Evolutionary conservation across 2,888 invertebrate genomes (phyloP).

Genomic region (Capitulum mitella): DNA sequence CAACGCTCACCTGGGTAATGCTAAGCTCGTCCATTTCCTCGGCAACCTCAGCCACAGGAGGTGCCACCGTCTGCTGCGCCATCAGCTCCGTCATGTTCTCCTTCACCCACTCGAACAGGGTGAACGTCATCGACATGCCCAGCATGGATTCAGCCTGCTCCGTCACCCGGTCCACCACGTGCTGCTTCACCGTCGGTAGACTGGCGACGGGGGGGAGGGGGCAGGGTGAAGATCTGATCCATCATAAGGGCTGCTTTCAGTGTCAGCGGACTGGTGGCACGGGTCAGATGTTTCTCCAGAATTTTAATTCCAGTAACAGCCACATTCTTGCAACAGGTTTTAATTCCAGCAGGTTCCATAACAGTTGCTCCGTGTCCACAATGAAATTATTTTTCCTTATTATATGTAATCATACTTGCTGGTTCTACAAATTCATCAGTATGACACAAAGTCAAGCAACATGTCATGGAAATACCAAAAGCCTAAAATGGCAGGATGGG

Average conservation of each 20-base stretch:
- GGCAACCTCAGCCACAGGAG: conserved; percentile 44
- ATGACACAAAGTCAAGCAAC: no score
- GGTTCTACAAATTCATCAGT: no score
- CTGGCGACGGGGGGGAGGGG: conserved; percentile 46
- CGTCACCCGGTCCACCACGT: conserved; percentile 55
- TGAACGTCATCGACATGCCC: conserved; percentile 90
- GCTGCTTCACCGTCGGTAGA: conserved; percentile 60
- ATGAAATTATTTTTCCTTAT: no score
- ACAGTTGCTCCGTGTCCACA: no score
- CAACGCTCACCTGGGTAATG: conserved; percentile 50
- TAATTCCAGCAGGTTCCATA: no score
- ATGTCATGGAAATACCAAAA: background rate
- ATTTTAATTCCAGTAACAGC: no score
- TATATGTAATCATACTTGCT: no score
- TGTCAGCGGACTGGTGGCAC: background rate
- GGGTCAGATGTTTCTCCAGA: background rate
- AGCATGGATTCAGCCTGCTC: conserved; percentile 72
- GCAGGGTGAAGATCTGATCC: background rate
- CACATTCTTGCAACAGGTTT: no score
- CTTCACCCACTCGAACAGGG: conserved; percentile 82
- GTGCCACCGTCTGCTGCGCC: conserved; percentile 58
- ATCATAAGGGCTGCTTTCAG: background rate
- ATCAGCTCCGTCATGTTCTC: conserved; percentile 68
- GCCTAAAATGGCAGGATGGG: no score
- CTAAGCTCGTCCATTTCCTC: conserved; percentile 52